Conservation (phyloP, 1,140 invertebrate genomes). For the Pantala flavescens region DNA sequence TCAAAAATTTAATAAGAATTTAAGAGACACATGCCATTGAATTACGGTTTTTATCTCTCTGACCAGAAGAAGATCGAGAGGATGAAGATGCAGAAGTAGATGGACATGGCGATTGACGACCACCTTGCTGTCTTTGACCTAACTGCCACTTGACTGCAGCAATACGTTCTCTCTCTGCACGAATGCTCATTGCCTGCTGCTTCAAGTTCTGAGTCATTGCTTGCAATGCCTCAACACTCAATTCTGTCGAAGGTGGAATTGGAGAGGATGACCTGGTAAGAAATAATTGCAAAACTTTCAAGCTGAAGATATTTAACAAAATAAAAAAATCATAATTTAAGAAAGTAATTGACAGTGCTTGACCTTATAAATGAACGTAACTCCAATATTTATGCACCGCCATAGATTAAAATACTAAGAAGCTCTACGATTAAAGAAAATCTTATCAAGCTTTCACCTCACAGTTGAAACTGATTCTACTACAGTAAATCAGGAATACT, state of each 20-base stretch:
- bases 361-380: too few species aligned
- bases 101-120: not conserved
- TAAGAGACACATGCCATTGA: not conserved
- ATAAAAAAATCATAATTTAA: too few species aligned
- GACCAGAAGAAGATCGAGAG: not conserved
- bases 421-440: too few species aligned
- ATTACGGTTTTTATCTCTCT: not conserved
- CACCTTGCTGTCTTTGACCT: not conserved
- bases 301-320: too few species aligned
- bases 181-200: conserved; percentile 14
- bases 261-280: not conserved
- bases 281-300: not conserved
- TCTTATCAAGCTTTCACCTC: too few species aligned
- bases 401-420: too few species aligned
- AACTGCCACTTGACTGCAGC: conserved; percentile 15
- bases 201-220: conserved; percentile 19
- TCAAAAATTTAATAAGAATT: too few species aligned
- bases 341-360: too few species aligned
- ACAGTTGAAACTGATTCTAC: too few species aligned
- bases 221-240: conserved; percentile 18
- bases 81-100: not conserved
- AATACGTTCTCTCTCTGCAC: conserved; percentile 19
- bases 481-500: too few species aligned
- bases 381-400: too few species aligned
- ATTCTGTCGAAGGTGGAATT: not conserved